Evolutionary conservation across 2,888 invertebrate genomes (phyloP).

Genomic region (Conistra vaccinii): DNA sequence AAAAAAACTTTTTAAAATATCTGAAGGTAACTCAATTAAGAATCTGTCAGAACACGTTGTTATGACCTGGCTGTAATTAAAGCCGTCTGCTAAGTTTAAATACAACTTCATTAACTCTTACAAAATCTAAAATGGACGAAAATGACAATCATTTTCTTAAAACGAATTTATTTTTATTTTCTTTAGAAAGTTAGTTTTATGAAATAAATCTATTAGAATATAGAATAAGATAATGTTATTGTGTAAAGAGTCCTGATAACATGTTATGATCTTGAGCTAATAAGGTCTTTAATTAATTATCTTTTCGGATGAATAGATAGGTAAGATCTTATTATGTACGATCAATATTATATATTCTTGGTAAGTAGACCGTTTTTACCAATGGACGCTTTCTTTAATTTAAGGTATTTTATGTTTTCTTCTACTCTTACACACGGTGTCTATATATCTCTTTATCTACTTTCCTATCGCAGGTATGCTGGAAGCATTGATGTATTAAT

Average conservation of each 20-base stretch:
- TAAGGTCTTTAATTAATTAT: not conserved
- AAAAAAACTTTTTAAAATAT: slow-evolving; percentile 12
- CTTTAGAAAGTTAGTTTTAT: not conserved
- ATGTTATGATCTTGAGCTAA: not conserved
- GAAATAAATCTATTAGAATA: not conserved
- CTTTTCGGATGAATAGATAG: not conserved
- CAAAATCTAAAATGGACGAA: slow-evolving; percentile 42
- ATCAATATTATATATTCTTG: not conserved
- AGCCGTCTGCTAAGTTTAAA: slow-evolving; percentile 61
- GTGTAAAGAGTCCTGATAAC: not conserved
- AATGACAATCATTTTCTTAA: slow-evolving; percentile 41
- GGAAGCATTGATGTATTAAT: too few species aligned
- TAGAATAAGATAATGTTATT: not conserved
- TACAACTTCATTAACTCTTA: slow-evolving; percentile 61
- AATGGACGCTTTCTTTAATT: not conserved
- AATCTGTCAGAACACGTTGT: slow-evolving; percentile 60
- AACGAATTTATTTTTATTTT: slow-evolving; percentile 25
- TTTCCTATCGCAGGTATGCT: not conserved
- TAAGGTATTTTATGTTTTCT: too few species aligned
- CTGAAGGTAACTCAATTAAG: slow-evolving; percentile 54
- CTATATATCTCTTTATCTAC: not conserved
- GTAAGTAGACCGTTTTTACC: not conserved
- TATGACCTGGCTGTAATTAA: slow-evolving; percentile 62
- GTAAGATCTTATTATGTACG: not conserved
- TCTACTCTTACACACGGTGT: not conserved